phyloP scores from a whole-genome alignment of 1,140 invertebrate species.

The Solenopsis invicta region DNA sequence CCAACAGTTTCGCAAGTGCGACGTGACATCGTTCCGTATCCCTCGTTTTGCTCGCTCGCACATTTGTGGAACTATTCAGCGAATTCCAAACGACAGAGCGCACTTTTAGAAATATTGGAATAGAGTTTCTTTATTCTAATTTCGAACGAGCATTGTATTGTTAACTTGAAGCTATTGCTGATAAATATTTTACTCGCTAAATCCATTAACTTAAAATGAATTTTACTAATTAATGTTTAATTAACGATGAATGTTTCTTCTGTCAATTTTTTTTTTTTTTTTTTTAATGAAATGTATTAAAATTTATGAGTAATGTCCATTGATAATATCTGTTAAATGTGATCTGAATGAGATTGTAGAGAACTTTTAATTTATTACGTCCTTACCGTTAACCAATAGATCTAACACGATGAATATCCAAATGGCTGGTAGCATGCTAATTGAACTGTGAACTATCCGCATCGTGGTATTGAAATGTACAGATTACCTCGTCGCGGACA shows the following conservation, averaged over 20 bases:
- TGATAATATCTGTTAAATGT: background rate
- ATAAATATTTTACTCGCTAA: background rate
- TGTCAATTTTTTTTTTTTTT: background rate
- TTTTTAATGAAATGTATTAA: background rate
- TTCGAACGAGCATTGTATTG: background rate
- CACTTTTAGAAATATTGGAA: slow-evolving; percentile 27
- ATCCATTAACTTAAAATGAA: background rate
- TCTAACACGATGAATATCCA: slow-evolving; percentile 94
- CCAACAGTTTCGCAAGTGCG: slow-evolving; percentile 71
- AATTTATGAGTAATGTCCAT: background rate
- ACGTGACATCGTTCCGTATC: slow-evolving; percentile 67
- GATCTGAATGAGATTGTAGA: background rate
- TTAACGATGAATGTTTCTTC: background rate
- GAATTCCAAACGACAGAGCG: background rate
- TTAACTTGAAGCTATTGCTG: background rate
- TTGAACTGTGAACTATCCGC: slow-evolving; percentile 88
- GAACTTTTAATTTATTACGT: slow-evolving; percentile 27
- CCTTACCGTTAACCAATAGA: slow-evolving; percentile 93
- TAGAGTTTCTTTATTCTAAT: background rate
- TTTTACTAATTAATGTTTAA: background rate
- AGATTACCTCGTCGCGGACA: slow-evolving; percentile 61
- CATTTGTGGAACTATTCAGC: slow-evolving; percentile 13
- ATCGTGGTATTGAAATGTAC: slow-evolving; percentile 86
- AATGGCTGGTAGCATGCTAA: slow-evolving; percentile 93
- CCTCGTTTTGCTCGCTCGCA: slow-evolving; percentile 33